Evolutionary conservation across 2,797 vertebrate genomes (phyloP).

Genomic region (Periparus ater): DNA sequence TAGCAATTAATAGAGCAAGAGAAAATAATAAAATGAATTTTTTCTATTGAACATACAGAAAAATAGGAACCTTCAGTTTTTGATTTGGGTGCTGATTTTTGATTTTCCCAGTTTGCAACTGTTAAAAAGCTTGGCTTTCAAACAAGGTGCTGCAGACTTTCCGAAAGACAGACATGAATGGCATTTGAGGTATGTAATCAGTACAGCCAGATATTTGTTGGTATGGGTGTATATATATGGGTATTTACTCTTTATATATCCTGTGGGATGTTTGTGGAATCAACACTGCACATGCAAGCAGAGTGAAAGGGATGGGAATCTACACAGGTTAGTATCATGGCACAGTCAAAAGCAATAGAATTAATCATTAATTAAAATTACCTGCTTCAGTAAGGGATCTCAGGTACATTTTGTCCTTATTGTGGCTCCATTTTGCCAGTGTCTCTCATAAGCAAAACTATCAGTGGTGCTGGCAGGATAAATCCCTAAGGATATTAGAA

Average conservation of each 20-base stretch:
- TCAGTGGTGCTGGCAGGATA: background rate
- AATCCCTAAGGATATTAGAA: background rate
- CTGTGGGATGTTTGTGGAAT: background rate
- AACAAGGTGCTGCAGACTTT: background rate
- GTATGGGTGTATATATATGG: background rate
- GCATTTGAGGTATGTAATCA: background rate
- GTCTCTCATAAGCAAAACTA: background rate
- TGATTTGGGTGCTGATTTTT: background rate
- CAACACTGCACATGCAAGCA: background rate
- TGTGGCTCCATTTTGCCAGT: background rate
- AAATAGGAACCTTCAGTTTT: background rate
- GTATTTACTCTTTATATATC: background rate
- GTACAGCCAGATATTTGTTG: background rate
- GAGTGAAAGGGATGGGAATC: background rate
- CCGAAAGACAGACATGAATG: background rate
- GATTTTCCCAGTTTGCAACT: background rate
- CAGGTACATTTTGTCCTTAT: background rate
- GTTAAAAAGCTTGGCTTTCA: background rate
- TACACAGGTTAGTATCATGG: background rate
- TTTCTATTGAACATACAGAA: background rate
- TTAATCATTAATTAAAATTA: background rate
- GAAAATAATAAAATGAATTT: background rate
- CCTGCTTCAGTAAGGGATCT: background rate
- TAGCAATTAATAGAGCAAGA: background rate
- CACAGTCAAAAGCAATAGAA: background rate